Base-by-base conservation (phyloP, 1,140 invertebrate genomes). In the Acyrthosiphon pisum region DNA sequence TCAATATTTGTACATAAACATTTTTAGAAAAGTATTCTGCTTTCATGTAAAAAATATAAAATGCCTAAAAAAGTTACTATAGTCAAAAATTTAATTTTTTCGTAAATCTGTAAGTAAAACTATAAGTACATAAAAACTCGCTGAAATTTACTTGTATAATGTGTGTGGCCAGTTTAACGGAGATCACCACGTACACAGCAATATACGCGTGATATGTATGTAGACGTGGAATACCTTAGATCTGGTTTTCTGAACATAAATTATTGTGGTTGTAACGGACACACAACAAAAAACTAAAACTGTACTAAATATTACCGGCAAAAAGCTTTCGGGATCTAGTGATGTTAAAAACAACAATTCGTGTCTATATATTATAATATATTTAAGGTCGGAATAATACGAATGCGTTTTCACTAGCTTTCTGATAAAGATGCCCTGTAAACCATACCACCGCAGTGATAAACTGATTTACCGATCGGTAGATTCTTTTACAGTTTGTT, bases 161-260 rank as follows among this genome's bases (percentile, higher is more conserved):
- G n/a, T 20, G n/a, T 76, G 14, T n/a, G n/a, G 14, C 1, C 60
- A 76, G 60, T 76, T n/a, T 6, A 76, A 76, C n/a, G 60, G n/a
- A 9, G 7, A 76, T 76, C 11, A n/a, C 11, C 11, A 6, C 30
- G 60, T 76, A 60, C 4, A 9, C 9, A 30, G 9, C 9, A 60
- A n/a, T 68, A 76, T 76, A n/a, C n/a, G n/a, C 14, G 26, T 30
- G 30, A n/a, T 18, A 76, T 14, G 18, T 76, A n/a, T 76, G 60
- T 35, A 18, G 60, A 30, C 30, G 9, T 3, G 26, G 11, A 76
- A n/a, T n/a, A n/a, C 1, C 60, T 76, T 76, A 76, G 3, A 76
- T 76, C 30, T 76, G 60, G n/a, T 76, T 76, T 68, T n/a, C 60
- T 76, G 30, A 76, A 76, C 60, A 76, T 76, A 76, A 76, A 76